These are phyloP conservation scores for Acanthosoma haemorrhoidale DNA, from an alignment of 2,888 invertebrate genomes.

Conservation along the genomic window DNA sequence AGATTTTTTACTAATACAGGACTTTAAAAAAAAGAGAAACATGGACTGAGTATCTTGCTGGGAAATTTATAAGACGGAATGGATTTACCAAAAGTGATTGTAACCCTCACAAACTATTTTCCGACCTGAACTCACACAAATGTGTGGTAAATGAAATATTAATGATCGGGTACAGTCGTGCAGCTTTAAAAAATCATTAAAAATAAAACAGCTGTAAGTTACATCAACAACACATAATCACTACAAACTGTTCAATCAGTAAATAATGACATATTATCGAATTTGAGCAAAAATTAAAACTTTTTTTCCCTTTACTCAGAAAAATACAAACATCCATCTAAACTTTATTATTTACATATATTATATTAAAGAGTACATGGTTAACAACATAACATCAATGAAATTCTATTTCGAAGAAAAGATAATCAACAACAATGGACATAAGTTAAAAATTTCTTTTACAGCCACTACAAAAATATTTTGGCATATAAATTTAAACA, in stretches of 20 bases:
- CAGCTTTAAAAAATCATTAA: conserved; percentile 15
- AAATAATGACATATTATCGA: neutral
- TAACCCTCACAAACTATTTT: neutral
- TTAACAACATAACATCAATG: neutral
- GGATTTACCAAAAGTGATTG: too few relatives aligned
- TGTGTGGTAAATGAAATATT: neutral
- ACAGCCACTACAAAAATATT: conserved; percentile 20
- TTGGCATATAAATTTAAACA: conserved; percentile 10
- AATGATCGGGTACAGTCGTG: conserved; percentile 28
- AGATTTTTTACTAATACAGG: too few relatives aligned
- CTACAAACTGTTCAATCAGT: neutral
- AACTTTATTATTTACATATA: conserved; percentile 14
- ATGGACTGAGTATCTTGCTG: too few relatives aligned
- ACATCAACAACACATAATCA: neutral
- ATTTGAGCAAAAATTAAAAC: conserved; percentile 19
- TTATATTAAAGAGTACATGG: neutral
- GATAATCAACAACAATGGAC: neutral
- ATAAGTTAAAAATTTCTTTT: neutral
- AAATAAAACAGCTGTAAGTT: conserved; percentile 13
- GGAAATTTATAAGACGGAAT: too few relatives aligned
- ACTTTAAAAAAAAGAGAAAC: too few relatives aligned
- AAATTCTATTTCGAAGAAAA: neutral
- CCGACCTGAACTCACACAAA: neutral
- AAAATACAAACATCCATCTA: conserved; percentile 16
- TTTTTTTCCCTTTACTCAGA: neutral